These are phyloP conservation scores for Bubo bubo DNA, from an alignment of 2,113 vertebrate genomes.

Conservation along the genomic window DNA sequence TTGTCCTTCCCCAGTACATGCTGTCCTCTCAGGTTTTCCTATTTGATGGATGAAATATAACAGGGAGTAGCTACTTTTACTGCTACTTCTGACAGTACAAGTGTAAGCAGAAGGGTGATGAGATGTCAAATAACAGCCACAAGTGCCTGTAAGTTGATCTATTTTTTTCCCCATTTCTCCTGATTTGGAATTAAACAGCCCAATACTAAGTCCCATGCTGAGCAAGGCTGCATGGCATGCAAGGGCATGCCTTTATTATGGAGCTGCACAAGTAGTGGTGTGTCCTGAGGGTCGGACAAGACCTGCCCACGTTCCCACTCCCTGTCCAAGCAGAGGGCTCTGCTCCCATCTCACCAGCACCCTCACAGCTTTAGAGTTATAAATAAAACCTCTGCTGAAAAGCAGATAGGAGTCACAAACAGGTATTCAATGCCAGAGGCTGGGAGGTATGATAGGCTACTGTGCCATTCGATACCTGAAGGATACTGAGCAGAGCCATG, in stretches of 20 bases:
- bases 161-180: neutral
- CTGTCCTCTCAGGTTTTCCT: neutral
- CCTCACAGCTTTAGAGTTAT: neutral
- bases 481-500: neutral
- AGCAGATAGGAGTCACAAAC: neutral
- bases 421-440: neutral
- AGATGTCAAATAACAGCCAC: neutral
- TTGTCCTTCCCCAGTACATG: accelerated
- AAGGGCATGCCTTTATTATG: accelerated
- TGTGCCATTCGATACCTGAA: accelerated
- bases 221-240: neutral
- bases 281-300: neutral
- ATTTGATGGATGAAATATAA: neutral
- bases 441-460: neutral
- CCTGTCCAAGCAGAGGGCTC: neutral
- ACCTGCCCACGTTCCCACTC: neutral
- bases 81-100: neutral
- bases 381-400: neutral
- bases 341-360: too few species aligned
- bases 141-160: neutral
- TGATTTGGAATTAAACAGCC: neutral
- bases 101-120: neutral
- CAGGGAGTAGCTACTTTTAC: neutral
- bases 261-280: neutral
- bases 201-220: neutral